Evolutionary conservation across 2,113 vertebrate species (phyloP).

Genomic region (Laticauda colubrina): DNA sequence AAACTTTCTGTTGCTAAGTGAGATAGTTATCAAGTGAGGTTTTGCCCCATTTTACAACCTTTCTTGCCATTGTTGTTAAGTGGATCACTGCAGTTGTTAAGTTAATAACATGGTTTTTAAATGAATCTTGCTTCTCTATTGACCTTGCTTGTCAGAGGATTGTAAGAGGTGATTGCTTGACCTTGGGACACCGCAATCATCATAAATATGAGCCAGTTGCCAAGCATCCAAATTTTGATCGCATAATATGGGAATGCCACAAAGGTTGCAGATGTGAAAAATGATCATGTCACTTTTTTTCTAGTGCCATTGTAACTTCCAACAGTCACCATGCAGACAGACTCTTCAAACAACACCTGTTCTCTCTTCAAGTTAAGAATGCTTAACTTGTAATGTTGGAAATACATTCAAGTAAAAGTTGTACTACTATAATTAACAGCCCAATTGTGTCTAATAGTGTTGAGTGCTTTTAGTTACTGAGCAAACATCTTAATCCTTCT

Average conservation of each 20-base stretch:
- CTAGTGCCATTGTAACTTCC: not conserved
- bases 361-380: not conserved
- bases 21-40: not conserved
- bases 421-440: not conserved
- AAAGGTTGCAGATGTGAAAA: not conserved
- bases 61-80: not conserved
- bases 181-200: not conserved
- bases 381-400: not conserved
- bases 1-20: not conserved
- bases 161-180: not conserved
- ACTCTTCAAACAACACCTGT: slow-evolving; percentile 5
- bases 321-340: not conserved
- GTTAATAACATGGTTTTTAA: not conserved
- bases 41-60: not conserved
- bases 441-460: not conserved
- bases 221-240: not conserved
- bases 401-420: not conserved
- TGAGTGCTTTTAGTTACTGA: accelerated
- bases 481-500: not conserved
- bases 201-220: not conserved
- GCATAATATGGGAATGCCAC: not conserved
- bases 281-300: not conserved
- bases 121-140: not conserved
- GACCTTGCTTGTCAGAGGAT: not conserved
- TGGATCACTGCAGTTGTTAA: not conserved